Base-by-base conservation (phyloP, 1,140 invertebrate species). In the Nymphalis io region DNA sequence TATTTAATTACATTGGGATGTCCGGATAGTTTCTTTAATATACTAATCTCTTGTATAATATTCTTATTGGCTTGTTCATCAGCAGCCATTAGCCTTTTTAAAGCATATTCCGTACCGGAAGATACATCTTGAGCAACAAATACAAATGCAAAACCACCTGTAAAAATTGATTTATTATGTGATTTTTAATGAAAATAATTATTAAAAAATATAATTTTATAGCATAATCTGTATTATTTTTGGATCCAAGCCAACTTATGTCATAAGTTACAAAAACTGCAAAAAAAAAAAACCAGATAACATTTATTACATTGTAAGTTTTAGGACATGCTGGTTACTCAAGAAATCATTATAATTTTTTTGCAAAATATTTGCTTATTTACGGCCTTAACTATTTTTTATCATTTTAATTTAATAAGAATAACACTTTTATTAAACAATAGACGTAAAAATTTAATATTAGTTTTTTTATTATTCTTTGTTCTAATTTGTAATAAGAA, bases 81-180 rank as follows among this genome's bases (percentile, higher is more conserved):
- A 40, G 94, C 94, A 23, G 95, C 96, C 84, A 97, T 94, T 66
- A 97, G 92, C 85, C 95, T 95, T 94, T 97, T 97, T 70, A 98
- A 93, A 78, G 98, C 97, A 94, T 97, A 98, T 82, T 98, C 96
- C 76, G 96, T 97, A 66, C 96, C 96, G 73, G 94, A 95, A 66
- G 94, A 93, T 65, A 96, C 88, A 93, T 98, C 97, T 94, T 98
- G 97, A 74, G 96, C 97, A 71, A 97, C 95, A 93, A 96, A 99
- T 59, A 99, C 97, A 93, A 97, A 96, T 58, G 97, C 97, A 94
- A 97, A 98, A 78, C 97, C 97, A 94, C 98, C 98, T 98, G 90
- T 76, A 93, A 94, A 80, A 72, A 74, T 68, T 67, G 60, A 23
- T 33, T 27, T 42, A 42, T 40, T 51, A 59, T 58, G 44, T 51